Percentiles rank a stretch among this genome's conserved stretches.
Conservation (phyloP, 2,113 vertebrate species). For the Eclectus roratus region DNA sequence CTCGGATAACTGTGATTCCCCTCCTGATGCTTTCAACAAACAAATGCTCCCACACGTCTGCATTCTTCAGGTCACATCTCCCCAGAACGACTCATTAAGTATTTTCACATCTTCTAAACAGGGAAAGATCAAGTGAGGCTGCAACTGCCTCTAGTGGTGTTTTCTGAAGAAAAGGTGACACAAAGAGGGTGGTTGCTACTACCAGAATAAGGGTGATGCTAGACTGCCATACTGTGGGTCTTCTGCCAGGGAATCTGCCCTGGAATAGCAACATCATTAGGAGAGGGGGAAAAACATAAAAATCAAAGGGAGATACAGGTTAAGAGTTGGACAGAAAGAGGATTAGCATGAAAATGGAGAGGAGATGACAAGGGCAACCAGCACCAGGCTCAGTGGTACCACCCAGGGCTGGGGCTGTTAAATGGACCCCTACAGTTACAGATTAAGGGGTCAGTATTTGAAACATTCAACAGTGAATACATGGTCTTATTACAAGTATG, state of each 20-base stretch:
- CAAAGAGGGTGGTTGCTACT: not conserved
- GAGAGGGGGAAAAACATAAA: not conserved
- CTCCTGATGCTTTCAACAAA: not conserved
- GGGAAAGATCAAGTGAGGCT: not conserved
- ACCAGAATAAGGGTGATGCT: not conserved
- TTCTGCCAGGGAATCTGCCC: not conserved
- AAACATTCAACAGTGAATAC: not conserved
- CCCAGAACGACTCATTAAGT: not conserved
- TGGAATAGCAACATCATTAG: not conserved
- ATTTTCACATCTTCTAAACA: constrained; percentile 21
- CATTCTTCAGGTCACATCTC: constrained; percentile 11
- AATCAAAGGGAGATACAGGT: not conserved
- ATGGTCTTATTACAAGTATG: not conserved
- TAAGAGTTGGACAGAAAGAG: not conserved
- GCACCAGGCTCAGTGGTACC: not conserved
- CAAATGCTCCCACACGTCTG: not conserved
- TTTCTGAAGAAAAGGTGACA: not conserved
- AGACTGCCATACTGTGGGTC: not conserved
- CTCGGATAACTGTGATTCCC: not conserved
- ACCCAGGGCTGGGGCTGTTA: not conserved
- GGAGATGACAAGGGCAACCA: not conserved
- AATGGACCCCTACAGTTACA: not conserved
- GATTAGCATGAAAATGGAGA: not conserved
- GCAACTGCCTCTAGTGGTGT: constrained; percentile 10
- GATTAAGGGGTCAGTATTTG: not conserved